Evolutionary conservation across 2,888 invertebrate genomes (phyloP), one percentile per base, ranked within the genome.

Genomic region (Leucophora obtusa): DNA sequence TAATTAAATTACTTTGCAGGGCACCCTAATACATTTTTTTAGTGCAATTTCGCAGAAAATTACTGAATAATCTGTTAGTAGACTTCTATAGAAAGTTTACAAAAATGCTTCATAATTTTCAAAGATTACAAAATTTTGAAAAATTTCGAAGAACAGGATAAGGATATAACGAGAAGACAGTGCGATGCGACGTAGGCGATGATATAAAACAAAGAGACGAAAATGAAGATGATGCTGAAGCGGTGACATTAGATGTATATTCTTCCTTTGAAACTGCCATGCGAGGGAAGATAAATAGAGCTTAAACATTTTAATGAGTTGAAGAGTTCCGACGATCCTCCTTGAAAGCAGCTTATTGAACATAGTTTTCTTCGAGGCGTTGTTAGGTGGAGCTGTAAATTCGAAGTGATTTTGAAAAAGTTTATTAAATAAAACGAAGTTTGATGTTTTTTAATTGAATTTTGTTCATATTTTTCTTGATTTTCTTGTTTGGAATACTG

Each of bases 401-500:
- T 70, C 81, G 77, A 74, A 81, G 81, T 58, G 4, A 6, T 65
- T 43, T 7, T 53, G 15, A 35, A 35, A 11, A 73, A 72, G 65
- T 58, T 15, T n/a, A 53, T 21, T 65, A 81, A 81, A 81, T 81
- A 81, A 81, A 81, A 81, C 81, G 81, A 81, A 65, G 81, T 70
- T 35, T 66, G 53, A 51, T 43, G 24, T 17, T 54, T 71, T 58
- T 71, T 58, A 1, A 47, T 77, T 77, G 11, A n/a, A 43, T 58
- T 69, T 72, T 72, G 21, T 74, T 80, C 66, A 66, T 75, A 66
- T 69, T 75, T 71, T 76, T 80, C 58, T 73, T 77, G 62, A 24
- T 69, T 38, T 75, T 77, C 62, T 73, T 72, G 68, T 76, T 69
- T 81, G 81, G 81, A 81, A 81, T 77, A 81, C 81, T 81, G 81